Evolutionary conservation across 2,113 vertebrate genomes (phyloP).

Genomic region (Aptenodytes patagonicus): DNA sequence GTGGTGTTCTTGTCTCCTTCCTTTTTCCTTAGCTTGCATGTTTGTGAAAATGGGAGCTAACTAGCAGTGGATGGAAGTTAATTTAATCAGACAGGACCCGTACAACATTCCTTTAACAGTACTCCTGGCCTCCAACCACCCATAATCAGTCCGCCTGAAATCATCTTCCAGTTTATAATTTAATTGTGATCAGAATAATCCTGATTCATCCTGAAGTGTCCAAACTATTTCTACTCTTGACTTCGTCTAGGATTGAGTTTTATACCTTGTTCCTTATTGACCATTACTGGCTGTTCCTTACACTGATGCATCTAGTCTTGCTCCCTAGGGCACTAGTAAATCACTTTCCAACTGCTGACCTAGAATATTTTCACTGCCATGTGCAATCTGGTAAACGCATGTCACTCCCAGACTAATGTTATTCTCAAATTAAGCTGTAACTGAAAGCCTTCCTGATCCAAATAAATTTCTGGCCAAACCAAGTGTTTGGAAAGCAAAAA

Average conservation of each 20-base stretch:
- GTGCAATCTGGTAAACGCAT: background rate
- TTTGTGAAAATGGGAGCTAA: background rate
- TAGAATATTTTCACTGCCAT: background rate
- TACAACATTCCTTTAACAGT: background rate
- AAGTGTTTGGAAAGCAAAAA: background rate
- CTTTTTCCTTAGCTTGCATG: conserved; percentile 1
- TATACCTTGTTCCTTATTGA: background rate
- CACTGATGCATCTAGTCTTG: background rate
- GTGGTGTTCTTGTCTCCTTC: background rate
- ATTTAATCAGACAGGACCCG: background rate
- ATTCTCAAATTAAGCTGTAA: background rate
- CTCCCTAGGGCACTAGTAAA: background rate
- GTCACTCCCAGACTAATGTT: background rate
- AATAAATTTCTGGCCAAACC: background rate
- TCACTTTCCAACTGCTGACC: background rate
- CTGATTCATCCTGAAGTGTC: background rate
- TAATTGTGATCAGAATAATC: background rate
- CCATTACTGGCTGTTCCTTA: background rate
- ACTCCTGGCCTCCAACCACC: background rate
- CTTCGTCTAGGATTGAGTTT: background rate
- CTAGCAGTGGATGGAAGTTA: background rate
- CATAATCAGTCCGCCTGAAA: background rate
- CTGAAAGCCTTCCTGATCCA: background rate
- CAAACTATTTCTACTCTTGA: background rate
- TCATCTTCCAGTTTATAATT: background rate